Evolutionary conservation across 2,797 vertebrate genomes (phyloP), one percentile per base, ranked within the genome.

Genomic region (Karalla daura): DNA sequence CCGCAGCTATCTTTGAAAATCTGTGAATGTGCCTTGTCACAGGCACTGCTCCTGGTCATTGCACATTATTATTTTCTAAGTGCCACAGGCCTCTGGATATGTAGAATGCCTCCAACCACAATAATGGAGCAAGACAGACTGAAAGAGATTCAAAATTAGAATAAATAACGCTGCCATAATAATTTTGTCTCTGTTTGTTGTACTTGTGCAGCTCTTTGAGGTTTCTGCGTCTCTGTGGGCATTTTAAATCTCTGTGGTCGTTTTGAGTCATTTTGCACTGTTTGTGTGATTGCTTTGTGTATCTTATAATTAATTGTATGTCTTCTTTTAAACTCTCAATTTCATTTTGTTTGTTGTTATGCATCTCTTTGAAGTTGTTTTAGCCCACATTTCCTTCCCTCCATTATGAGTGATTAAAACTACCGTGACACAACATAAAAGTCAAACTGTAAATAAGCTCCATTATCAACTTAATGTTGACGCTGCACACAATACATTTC

Each of bases 401-500:
- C 7, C 5, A 10, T 49, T 36, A 23, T 24, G 5, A 27, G 15
- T 46, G 13, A 62, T 70, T 46, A 33, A 70, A 33, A 20, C n/a
- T 40, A 33, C 10, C 13, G 6, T 7, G 17, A 17, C 10, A 33
- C 10, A 44, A 3, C 7, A 32, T 13, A 33, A 58, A 41, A 5
- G 5, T 17, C 15, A 43, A 35, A 1, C 9, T 30, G n/a, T 33
- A 25, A 37, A 35, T 33, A 61, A n/a, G n/a, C n/a, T 32, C 15
- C n/a, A 18, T 11, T 37, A 7, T 13, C 17, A 3, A 45, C 17
- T 1, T 35, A 0, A 44, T 37, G 27, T 49, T n/a, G 10, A 23
- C 13, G 11, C 13, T 54, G 13, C 9, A 37, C 1, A 27, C 7
- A 3, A 10, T 64, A 41, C 3, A 3, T 2, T 50, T 27, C 27